Conservation (phyloP, 2,888 invertebrate species). For the Tetragonula carbonaria region DNA sequence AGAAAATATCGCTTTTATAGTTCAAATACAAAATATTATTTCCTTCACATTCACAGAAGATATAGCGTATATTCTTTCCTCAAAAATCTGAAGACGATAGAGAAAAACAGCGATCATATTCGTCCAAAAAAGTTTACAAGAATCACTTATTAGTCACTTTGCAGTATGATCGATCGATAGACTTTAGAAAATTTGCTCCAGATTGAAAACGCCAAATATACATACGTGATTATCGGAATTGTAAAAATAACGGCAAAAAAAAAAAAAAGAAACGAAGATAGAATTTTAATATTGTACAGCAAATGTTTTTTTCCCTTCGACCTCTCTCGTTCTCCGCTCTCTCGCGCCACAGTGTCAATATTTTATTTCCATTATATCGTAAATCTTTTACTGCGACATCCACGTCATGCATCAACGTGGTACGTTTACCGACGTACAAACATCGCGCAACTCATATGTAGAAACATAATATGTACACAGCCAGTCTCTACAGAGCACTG, state of each 20-base stretch:
- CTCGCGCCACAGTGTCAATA: not conserved
- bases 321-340: not conserved
- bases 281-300: not conserved
- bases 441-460: not conserved
- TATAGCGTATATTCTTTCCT: too few species aligned
- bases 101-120: too few species aligned
- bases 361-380: conserved; percentile 11
- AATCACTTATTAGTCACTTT: too few species aligned
- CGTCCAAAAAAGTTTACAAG: too few species aligned
- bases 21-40: too few species aligned
- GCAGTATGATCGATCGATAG: not conserved
- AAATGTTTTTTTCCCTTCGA: not conserved
- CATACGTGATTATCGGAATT: not conserved
- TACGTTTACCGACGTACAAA: not conserved
- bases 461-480: not conserved
- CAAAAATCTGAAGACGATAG: too few species aligned
- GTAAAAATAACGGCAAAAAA: not conserved
- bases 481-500: not conserved
- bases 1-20: too few species aligned
- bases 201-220: not conserved
- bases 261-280: not conserved
- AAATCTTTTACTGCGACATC: not conserved
- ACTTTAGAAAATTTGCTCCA: not conserved
- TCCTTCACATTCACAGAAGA: too few species aligned
- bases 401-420: not conserved